Evolutionary conservation across 1,140 invertebrate genomes (phyloP).

Genomic region (Bicyclus anynana): DNA sequence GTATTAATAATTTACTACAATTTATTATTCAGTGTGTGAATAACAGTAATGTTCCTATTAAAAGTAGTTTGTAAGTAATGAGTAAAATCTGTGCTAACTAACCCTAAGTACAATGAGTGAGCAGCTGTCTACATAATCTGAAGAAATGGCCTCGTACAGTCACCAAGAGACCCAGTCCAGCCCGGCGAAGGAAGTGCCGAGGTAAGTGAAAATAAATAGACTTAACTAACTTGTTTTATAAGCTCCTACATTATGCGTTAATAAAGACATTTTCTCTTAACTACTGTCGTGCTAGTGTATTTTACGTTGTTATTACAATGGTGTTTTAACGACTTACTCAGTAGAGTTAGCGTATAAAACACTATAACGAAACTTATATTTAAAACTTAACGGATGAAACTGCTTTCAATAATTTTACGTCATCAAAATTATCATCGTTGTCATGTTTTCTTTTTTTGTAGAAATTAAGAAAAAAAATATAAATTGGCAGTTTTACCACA

Average conservation of each 20-base stretch:
- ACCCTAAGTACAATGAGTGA: conserved; percentile 40
- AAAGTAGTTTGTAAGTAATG: conserved; percentile 5
- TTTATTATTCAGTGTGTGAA: conserved; percentile 15
- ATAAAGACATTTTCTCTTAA: neutral
- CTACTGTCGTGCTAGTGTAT: too few species aligned
- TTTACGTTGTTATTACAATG: too few species aligned
- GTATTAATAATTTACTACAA: neutral
- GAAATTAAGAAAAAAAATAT: too few species aligned
- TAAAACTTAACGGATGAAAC: too few species aligned
- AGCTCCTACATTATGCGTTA: neutral
- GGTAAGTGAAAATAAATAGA: conserved; percentile 38
- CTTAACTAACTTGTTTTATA: neutral
- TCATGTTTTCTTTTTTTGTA: too few species aligned
- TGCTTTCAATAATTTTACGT: too few species aligned
- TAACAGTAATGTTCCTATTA: conserved; percentile 25
- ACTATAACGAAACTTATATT: too few species aligned
- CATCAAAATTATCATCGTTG: too few species aligned
- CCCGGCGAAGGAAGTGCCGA: conserved; percentile 65
- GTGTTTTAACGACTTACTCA: too few species aligned
- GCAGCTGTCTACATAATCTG: conserved; percentile 30
- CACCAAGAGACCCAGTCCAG: conserved; percentile 72
- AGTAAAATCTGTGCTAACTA: conserved; percentile 10
- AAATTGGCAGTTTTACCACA: too few species aligned
- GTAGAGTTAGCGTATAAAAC: too few species aligned
- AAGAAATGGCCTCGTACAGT: conserved; percentile 60